Conservation (phyloP, 2,888 invertebrate species). For the Eupithecia insigniata region DNA sequence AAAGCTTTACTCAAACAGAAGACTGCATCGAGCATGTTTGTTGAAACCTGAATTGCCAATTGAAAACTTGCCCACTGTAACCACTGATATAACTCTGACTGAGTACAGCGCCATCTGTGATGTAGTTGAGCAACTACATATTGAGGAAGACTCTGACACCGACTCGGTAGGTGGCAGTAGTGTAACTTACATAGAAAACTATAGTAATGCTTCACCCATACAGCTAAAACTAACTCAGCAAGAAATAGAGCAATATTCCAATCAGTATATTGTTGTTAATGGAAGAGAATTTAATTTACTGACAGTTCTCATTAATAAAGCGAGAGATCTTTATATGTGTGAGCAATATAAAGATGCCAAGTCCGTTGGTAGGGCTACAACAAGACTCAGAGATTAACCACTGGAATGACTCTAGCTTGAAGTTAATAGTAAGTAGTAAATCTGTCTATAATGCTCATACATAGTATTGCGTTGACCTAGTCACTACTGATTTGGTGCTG, state of each 20-base stretch:
- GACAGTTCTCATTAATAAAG: conserved; percentile 60
- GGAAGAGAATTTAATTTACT: conserved; percentile 58
- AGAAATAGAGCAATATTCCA: conserved; percentile 61
- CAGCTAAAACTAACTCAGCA: conserved; percentile 52
- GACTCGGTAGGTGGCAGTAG: conserved; percentile 55
- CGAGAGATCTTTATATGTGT: conserved; percentile 60
- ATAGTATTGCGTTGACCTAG: background rate
- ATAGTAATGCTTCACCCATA: conserved; percentile 11
- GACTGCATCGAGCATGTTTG: conserved; percentile 56
- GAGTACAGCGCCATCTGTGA: conserved; percentile 57
- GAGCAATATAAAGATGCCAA: conserved; percentile 58
- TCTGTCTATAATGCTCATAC: background rate
- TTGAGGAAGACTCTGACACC: conserved; percentile 27
- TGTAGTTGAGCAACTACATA: conserved; percentile 6
- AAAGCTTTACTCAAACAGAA: conserved; percentile 51
- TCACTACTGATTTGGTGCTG: background rate
- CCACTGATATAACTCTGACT: conserved; percentile 40
- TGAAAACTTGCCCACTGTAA: conserved; percentile 48
- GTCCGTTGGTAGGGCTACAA: conserved; percentile 60
- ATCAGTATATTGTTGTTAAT: conserved; percentile 50
- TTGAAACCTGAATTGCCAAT: conserved; percentile 55
- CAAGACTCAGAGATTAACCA: conserved; percentile 18
- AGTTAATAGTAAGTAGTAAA: background rate
- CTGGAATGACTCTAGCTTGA: background rate
- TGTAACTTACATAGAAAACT: conserved; percentile 44